Conservation (phyloP, 2,888 invertebrate genomes). For the Asteroscopus sphinx region DNA sequence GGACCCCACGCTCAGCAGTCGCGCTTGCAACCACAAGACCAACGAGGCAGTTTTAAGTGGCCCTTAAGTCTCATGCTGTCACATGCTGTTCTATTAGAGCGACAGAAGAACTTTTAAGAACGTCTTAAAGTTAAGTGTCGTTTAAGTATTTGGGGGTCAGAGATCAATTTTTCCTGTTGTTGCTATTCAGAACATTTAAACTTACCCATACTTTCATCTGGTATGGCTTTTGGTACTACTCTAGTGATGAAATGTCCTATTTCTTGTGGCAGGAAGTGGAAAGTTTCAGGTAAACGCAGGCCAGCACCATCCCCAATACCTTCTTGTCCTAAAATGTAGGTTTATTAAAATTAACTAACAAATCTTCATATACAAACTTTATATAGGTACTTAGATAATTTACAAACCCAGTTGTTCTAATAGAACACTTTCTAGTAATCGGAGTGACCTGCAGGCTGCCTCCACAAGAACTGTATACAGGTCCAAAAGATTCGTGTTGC, state of each 20-base stretch:
- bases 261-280: conserved; percentile 93
- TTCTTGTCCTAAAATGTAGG: conserved; percentile 77
- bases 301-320: conserved; percentile 86
- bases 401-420: conserved; percentile 88
- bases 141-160: too few relatives aligned
- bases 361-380: not conserved
- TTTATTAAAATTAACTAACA: not conserved
- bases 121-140: too few relatives aligned
- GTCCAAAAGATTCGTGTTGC: conserved; percentile 90
- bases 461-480: conserved; percentile 94
- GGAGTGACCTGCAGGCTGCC: conserved; percentile 92
- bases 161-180: too few relatives aligned
- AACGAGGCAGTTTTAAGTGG: too few relatives aligned
- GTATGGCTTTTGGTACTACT: conserved; percentile 91
- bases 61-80: too few relatives aligned
- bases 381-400: not conserved
- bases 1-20: too few relatives aligned
- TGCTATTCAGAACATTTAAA: conserved; percentile 15
- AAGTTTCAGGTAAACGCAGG: conserved; percentile 91
- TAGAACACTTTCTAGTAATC: conserved; percentile 91
- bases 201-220: conserved; percentile 93
- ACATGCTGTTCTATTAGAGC: too few relatives aligned
- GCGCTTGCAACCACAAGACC: too few relatives aligned
- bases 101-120: too few relatives aligned
- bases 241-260: conserved; percentile 94